These are phyloP conservation scores for Drosophila pallidifrons DNA, from an alignment of 1,140 invertebrate species.

Conservation along the genomic window DNA sequence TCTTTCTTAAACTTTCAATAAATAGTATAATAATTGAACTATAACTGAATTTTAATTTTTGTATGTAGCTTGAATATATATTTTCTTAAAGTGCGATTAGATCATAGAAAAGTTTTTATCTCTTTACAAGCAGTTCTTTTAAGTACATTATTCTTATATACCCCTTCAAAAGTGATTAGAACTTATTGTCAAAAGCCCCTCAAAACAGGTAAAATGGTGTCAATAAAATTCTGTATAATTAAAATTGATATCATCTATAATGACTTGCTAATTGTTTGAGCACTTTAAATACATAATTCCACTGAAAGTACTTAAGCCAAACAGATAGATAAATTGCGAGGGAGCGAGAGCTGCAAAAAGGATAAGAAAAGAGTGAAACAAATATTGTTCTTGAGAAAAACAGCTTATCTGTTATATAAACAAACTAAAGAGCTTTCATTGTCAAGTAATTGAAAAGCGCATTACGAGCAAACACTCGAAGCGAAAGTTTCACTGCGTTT, in stretches of 20 bases:
- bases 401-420: neutral
- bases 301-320: neutral
- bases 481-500: slow-evolving; percentile 3
- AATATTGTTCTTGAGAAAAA: neutral
- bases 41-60: no score
- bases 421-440: neutral
- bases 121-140: no score
- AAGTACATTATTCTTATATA: no score
- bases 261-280: neutral
- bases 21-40: no score
- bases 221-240: slow-evolving; percentile 9
- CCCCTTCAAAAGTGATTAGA: neutral
- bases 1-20: no score
- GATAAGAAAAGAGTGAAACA: neutral
- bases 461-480: neutral
- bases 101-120: no score
- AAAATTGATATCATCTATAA: slow-evolving; percentile 11
- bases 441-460: neutral
- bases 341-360: neutral
- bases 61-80: no score
- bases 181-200: neutral
- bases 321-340: neutral
- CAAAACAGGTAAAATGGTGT: neutral
- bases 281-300: neutral
- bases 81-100: no score